Evolutionary conservation across 2,888 invertebrate species (phyloP), one percentile per base, ranked within the genome.

Genomic region (Rhagonycha fulva): DNA sequence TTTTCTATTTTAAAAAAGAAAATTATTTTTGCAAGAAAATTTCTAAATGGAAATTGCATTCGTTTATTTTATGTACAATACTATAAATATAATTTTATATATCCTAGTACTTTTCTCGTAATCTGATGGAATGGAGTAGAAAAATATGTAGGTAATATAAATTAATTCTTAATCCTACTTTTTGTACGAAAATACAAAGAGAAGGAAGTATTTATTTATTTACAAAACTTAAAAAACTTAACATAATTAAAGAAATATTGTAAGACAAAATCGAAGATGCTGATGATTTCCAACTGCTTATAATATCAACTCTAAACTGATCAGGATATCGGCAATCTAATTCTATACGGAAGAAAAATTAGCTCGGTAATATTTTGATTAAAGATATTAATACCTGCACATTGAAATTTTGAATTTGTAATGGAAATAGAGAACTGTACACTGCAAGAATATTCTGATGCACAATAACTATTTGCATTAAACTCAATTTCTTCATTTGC

Each of bases 271-370:
- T 68, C 9, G 70, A 79, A 72, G 81, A 81, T 76, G 81, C 79
- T 80, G 81, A 79, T 80, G 81, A 79, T 78, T 75, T 79, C 81
- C 84, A 84, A n/a, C 82, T 81, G 19, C 82, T 81, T 61, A 71
- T 73, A 62, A 87, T 85, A 79, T 83, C 82, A 76, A 87, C 80
- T 78, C 92, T 89, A 62, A 93, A 91, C 88, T 94, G 91, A 83
- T 93, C 90, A 28, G 93, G 93, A 82, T 89, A 89, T 73, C 91
- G 90, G 83, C 94, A 94, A 76, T 92, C 92, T 68, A 89, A 89
- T 87, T 93, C 94, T 93, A 88, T 78, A 88, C 88, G 12, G 26
- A 66, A n/a, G 23, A 1, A 66, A 66, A 2, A 14, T 24, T 24
- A 66, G 5, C 4, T 24, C 3, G 1, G n/a, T 4, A 66, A 66